These are phyloP conservation scores for Callocephalon fimbriatum DNA, from an alignment of 2,113 vertebrate species.

Conservation along the genomic window DNA sequence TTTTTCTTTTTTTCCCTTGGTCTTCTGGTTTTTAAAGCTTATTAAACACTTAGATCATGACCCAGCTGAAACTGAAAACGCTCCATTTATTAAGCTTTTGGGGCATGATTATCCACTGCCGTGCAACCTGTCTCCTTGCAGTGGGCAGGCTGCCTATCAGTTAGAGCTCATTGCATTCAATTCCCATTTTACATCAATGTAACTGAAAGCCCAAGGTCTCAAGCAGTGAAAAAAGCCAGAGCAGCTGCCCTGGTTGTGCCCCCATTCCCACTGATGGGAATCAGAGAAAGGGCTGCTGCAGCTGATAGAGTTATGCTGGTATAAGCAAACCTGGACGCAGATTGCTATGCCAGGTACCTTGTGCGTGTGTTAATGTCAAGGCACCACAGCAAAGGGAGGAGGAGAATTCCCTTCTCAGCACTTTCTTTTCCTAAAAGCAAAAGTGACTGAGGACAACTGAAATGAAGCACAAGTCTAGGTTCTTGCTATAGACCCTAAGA, in stretches of 20 bases:
- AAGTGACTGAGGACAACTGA: not conserved
- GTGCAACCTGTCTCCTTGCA: not conserved
- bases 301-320: not conserved
- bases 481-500: not conserved
- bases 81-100: constrained; percentile 19
- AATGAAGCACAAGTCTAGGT: not conserved
- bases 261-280: not conserved
- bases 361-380: not conserved
- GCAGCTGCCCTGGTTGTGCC: not conserved
- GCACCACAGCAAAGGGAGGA: not conserved
- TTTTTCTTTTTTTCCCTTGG: not conserved
- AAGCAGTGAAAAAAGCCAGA: not conserved
- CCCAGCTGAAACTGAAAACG: not conserved
- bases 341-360: not conserved
- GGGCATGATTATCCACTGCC: not conserved
- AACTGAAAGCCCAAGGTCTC: not conserved
- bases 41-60: constrained; percentile 8
- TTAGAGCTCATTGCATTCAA: not conserved
- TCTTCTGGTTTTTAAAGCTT: constrained; percentile 1
- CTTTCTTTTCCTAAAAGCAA: not conserved
- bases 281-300: not conserved
- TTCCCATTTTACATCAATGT: not conserved
- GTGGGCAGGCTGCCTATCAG: not conserved
- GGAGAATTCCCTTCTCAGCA: not conserved
- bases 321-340: not conserved